Evolutionary conservation across 2,797 vertebrate genomes (phyloP).

Genomic region (Acrocephalus scirpaceus): DNA sequence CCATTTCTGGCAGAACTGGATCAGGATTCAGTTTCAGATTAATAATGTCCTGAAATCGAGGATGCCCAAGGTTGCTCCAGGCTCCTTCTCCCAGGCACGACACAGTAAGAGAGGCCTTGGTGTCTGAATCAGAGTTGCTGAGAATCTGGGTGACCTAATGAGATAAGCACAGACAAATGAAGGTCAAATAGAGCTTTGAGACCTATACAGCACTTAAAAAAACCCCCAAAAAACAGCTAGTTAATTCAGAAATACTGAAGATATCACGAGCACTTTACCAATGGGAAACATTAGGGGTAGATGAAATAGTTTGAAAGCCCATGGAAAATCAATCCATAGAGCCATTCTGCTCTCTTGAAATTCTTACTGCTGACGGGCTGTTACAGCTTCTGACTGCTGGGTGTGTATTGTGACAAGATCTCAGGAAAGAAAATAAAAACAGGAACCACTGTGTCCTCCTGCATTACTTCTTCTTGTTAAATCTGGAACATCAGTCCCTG

Average conservation of each 20-base stretch:
- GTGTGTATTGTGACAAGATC: background rate
- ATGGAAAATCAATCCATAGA: background rate
- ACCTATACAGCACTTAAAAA: background rate
- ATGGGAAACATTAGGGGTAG: background rate
- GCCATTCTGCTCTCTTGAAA: background rate
- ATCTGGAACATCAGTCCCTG: background rate
- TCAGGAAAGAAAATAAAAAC: background rate
- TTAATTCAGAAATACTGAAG: background rate
- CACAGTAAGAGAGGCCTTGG: conserved; percentile 87
- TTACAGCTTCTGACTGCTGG: background rate
- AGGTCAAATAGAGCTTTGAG: background rate
- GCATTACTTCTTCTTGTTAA: background rate
- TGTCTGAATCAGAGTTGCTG: conserved; percentile 79
- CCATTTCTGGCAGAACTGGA: conserved; percentile 88
- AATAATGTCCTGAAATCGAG: conserved; percentile 82
- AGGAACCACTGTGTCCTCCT: background rate
- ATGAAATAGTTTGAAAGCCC: background rate
- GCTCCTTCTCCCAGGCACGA: conserved; percentile 91
- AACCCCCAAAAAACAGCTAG: background rate
- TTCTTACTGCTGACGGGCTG: background rate
- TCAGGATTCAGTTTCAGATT: conserved; percentile 89
- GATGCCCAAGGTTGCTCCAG: conserved; percentile 88
- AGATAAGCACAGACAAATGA: conserved; percentile 56
- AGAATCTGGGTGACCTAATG: conserved; percentile 87
- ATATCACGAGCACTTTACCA: background rate